Conservation (phyloP, 2,888 invertebrate genomes). For the Oegoconia quadripuncta region DNA sequence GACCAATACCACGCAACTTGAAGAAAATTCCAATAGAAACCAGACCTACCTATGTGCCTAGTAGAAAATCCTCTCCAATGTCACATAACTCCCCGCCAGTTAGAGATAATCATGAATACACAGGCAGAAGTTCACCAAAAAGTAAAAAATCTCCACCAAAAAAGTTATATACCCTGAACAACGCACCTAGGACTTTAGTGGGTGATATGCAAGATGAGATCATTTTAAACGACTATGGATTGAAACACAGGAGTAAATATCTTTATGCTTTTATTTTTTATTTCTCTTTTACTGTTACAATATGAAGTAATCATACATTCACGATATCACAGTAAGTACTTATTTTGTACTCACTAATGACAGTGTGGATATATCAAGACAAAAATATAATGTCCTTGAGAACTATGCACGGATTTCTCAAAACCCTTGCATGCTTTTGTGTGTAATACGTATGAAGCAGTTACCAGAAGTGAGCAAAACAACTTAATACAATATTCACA, state of each 20-base stretch:
- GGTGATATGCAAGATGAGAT: conserved; percentile 38
- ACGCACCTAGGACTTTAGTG: conserved; percentile 47
- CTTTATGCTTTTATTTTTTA: neutral
- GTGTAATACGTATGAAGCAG: too few relatives aligned
- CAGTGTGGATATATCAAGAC: too few relatives aligned
- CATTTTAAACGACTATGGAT: conserved; percentile 31
- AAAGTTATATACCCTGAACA: conserved; percentile 33
- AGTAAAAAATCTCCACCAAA: neutral
- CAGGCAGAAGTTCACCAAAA: neutral
- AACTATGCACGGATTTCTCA: too few relatives aligned
- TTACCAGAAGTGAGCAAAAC: too few relatives aligned
- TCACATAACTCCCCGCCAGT: conserved; percentile 1
- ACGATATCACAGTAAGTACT: too few relatives aligned
- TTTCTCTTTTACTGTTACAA: neutral
- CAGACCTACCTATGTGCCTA: conserved; percentile 31
- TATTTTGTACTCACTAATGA: too few relatives aligned
- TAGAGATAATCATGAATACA: neutral
- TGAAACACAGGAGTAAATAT: conserved; percentile 53
- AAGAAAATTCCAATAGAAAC: conserved; percentile 42
- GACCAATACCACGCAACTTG: conserved; percentile 26
- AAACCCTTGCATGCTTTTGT: too few relatives aligned
- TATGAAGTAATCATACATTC: too few relatives aligned
- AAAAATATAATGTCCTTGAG: too few relatives aligned
- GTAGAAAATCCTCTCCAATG: conserved; percentile 31
- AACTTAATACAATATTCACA: too few relatives aligned